Evolutionary conservation across 30 jellyfish, hydroid and myxozoan species (phyloP), one percentile per base, ranked within the genome.

Genomic region (Chironex yamaguchii): DNA sequence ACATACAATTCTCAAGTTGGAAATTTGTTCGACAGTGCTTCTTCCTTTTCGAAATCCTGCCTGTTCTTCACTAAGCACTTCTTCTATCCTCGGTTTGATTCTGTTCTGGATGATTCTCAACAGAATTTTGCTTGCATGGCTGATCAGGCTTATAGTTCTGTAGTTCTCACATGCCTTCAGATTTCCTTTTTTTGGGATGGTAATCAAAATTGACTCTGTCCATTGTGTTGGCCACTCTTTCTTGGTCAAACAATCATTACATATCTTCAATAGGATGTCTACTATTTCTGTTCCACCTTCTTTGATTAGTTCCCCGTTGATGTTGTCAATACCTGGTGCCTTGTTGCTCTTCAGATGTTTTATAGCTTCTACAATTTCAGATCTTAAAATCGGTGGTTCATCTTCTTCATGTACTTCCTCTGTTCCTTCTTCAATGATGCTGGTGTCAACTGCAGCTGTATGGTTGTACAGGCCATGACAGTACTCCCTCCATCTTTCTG

Each of bases 71-170:
- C 20, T n/a, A 9, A 72, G 12, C 20, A 53, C 49, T 72, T 35
- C 85, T 36, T 72, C 86, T 9, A 36, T 25, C 12, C 51, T 83
- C 6, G 89, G 87, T 22, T 75, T 51, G 11, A 75, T 2, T 75
- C 88, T 49, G 77, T 49, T 54, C 87, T 25, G 83, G 25, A 75
- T 49, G 1, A 49, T 49, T 21, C 24, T 3, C 24, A 54, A 54
- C 84, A 49, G 14, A n/a, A 75, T 54, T 22, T 49, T 75, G 88
- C 84, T 75, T 29, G 87, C 23, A 25, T 49, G 81, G 27, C 84
- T 50, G 87, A 75, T 75, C n/a, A 75, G 87, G 23, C 84, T 49
- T 20, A 75, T 75, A 62, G 84, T 54, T 25, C 88, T 2, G 88
- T 1, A 75, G 84, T 75, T 75, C 29, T 75, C 84, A 49, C 81